Evolutionary conservation across 2,797 vertebrate genomes (phyloP).

Genomic region (Acanthurus tractus): DNA sequence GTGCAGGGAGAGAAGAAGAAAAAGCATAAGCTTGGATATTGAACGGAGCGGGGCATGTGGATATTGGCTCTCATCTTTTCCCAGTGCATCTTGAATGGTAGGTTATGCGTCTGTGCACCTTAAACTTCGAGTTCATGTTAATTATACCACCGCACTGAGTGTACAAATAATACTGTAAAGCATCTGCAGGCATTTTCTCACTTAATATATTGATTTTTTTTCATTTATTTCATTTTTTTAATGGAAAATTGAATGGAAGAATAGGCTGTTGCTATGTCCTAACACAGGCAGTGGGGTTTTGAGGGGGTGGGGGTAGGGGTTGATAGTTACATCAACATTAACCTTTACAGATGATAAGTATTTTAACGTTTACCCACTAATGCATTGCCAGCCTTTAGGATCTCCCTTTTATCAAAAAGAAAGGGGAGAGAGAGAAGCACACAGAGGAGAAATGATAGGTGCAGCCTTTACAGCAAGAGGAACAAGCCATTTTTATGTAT

Average conservation of each 20-base stretch:
- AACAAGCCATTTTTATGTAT: slow-evolving; percentile 28
- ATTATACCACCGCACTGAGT: slow-evolving; percentile 27
- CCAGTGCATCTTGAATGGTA: slow-evolving; percentile 99
- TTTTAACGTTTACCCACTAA: slow-evolving; percentile 17
- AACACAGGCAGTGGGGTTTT: slow-evolving; percentile 50
- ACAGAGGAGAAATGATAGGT: slow-evolving; percentile 58
- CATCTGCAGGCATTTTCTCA: slow-evolving; percentile 16
- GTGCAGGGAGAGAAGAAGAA: slow-evolving; percentile 82
- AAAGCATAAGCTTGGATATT: slow-evolving; percentile 90
- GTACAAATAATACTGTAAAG: neutral
- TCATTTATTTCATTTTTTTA: slow-evolving; percentile 9
- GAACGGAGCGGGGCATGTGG: slow-evolving; percentile 97
- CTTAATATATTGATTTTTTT: neutral
- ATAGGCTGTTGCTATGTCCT: slow-evolving; percentile 79
- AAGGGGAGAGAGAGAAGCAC: slow-evolving; percentile 15
- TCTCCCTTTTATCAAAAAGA: slow-evolving; percentile 30
- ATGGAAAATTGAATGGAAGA: slow-evolving; percentile 38
- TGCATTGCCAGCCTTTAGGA: slow-evolving; percentile 43
- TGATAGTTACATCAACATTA: slow-evolving; percentile 29
- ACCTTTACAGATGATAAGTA: slow-evolving; percentile 35
- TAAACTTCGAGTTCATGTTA: slow-evolving; percentile 62
- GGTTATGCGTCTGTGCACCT: slow-evolving; percentile 77
- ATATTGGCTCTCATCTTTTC: slow-evolving; percentile 97
- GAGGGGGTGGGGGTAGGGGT: slow-evolving; percentile 11
- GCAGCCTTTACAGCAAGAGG: slow-evolving; percentile 55